phyloP scores from a whole-genome alignment of 2,797 vertebrate species.

The Melanotaenia parkinsoni region DNA sequence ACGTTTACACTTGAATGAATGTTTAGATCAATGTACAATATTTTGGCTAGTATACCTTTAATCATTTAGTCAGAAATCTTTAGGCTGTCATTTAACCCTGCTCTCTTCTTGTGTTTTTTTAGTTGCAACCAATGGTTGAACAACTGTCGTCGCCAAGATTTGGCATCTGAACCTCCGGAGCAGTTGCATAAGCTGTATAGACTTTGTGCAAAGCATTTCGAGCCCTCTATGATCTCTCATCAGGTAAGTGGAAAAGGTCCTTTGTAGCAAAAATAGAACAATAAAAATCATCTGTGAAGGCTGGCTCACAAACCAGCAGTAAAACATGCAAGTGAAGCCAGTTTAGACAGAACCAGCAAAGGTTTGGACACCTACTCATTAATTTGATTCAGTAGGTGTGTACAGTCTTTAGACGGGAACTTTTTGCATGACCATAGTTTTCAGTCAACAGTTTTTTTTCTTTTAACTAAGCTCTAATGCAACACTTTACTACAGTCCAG shows the following conservation, averaged over 20 bases:
- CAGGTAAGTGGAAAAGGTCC: constrained; percentile 82
- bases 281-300: neutral
- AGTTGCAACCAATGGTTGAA: constrained; percentile 78
- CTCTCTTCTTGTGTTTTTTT: constrained; percentile 33
- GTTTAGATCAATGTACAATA: neutral
- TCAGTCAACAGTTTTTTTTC: no score
- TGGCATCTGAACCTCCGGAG: constrained; percentile 91
- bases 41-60: neutral
- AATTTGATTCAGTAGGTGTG: neutral
- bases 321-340: no score
- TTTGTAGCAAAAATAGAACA: neutral
- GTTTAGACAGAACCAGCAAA: no score
- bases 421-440: neutral
- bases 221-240: constrained; percentile 91
- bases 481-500: no score
- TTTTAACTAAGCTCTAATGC: no score
- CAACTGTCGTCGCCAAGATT: constrained; percentile 92
- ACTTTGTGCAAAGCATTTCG: constrained; percentile 96
- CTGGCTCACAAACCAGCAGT: neutral
- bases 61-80: neutral
- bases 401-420: neutral
- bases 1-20: neutral
- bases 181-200: constrained; percentile 92
- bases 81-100: neutral
- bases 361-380: neutral